phyloP scores from a whole-genome alignment of 2,888 invertebrate genomes.

The Lamellibrachia columna region DNA sequence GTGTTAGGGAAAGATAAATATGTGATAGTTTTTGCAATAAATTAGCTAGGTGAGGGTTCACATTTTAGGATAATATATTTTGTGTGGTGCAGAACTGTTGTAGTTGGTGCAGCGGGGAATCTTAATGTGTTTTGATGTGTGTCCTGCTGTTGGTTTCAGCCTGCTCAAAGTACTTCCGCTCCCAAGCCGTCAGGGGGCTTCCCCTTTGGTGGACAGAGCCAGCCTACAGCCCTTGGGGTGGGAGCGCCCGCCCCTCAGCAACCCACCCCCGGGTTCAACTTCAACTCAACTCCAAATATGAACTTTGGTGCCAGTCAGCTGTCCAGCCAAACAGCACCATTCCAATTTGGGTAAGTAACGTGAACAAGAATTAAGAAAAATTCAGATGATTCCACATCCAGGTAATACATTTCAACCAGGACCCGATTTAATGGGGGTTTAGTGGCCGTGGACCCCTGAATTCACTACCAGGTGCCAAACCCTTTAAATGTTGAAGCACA shows the following conservation, averaged over 20 bases:
- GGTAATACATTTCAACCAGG: no score
- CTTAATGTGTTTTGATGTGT: background rate
- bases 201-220: background rate
- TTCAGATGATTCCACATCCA: no score
- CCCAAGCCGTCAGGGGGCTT: background rate
- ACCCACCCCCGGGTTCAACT: background rate
- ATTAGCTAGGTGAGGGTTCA: background rate
- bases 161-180: background rate
- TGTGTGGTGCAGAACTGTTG: background rate
- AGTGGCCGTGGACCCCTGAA: no score
- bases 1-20: no score
- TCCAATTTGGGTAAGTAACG: conserved; percentile 1
- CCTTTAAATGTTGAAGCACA: no score
- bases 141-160: background rate
- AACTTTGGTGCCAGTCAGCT: background rate
- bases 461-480: no score
- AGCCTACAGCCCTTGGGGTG: background rate
- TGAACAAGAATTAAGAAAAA: no score
- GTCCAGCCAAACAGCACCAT: background rate
- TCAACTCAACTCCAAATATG: background rate
- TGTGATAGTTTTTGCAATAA: background rate
- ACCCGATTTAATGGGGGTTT: no score
- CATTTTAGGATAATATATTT: background rate
- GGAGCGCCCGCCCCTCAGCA: background rate
- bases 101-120: background rate